Evolutionary conservation across 2,797 vertebrate species (phyloP).

Genomic region (Sebastes cheni): DNA sequence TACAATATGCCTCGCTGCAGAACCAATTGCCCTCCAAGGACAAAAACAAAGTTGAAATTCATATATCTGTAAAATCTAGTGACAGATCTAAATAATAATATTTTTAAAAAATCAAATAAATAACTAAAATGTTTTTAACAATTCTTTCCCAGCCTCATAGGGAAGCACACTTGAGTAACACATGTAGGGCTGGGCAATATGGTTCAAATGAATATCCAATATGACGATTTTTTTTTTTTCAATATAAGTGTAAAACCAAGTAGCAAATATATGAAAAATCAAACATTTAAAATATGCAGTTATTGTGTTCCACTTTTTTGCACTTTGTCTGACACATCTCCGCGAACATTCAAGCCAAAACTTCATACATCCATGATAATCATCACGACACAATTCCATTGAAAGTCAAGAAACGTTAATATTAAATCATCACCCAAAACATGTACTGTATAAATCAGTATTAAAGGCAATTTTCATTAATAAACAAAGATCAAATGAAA

Average conservation of each 20-base stretch:
- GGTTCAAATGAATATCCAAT: background rate
- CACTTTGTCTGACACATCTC: background rate
- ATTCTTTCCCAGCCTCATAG: fast-evolving
- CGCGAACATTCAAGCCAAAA: background rate
- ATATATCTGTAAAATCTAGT: background rate
- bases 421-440: background rate
- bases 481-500: background rate
- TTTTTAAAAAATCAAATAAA: background rate
- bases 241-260: background rate
- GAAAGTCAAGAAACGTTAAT: background rate
- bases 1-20: no score
- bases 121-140: background rate
- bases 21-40: no score
- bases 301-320: background rate
- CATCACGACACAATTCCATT: background rate
- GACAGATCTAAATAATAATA: background rate
- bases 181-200: background rate
- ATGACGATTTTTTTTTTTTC: background rate
- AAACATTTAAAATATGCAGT: background rate
- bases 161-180: background rate
- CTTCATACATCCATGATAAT: background rate
- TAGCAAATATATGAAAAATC: background rate
- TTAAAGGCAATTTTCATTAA: background rate
- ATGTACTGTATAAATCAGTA: background rate
- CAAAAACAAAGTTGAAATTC: background rate